Evolutionary conservation across 1,140 invertebrate genomes (phyloP).

Genomic region (Amyelois transitella): DNA sequence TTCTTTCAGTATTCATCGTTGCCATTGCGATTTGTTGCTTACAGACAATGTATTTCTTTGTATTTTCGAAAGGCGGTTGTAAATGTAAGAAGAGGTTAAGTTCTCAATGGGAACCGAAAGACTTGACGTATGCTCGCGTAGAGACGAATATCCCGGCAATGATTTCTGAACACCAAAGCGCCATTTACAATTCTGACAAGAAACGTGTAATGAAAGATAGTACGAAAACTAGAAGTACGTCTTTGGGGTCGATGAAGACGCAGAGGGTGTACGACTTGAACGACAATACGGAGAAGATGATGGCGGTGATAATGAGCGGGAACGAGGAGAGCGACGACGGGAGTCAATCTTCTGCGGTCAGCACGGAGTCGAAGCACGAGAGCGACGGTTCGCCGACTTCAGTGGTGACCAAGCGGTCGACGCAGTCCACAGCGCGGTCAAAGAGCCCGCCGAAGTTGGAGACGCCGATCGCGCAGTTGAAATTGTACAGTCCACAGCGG

Average conservation of each 20-base stretch:
- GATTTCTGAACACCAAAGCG: conserved; percentile 33
- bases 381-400: conserved; percentile 9
- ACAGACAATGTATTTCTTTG: conserved; percentile 47
- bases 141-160: conserved; percentile 46
- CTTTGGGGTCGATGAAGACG: conserved; percentile 30
- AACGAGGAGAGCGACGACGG: conserved; percentile 28
- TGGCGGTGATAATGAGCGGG: conserved; percentile 47
- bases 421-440: conserved; percentile 18
- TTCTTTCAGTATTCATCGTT: conserved; percentile 33
- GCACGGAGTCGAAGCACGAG: conserved; percentile 3
- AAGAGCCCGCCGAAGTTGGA: conserved; percentile 56
- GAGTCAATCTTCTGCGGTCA: conserved; percentile 4
- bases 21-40: conserved; percentile 40
- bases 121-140: conserved; percentile 36
- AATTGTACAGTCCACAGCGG: conserved; percentile 15
- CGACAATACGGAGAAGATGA: conserved; percentile 50
- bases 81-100: conserved; percentile 7
- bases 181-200: conserved; percentile 27
- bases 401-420: conserved; percentile 10
- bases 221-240: conserved; percentile 31
- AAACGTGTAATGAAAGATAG: conserved; percentile 12
- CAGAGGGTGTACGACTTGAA: conserved; percentile 54
- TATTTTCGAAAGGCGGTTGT: conserved; percentile 29
- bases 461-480: conserved; percentile 44
- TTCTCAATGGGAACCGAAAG: conserved; percentile 9